Base-by-base conservation (phyloP, 2,888 invertebrate species). In the Leptogaster cylindrica region DNA sequence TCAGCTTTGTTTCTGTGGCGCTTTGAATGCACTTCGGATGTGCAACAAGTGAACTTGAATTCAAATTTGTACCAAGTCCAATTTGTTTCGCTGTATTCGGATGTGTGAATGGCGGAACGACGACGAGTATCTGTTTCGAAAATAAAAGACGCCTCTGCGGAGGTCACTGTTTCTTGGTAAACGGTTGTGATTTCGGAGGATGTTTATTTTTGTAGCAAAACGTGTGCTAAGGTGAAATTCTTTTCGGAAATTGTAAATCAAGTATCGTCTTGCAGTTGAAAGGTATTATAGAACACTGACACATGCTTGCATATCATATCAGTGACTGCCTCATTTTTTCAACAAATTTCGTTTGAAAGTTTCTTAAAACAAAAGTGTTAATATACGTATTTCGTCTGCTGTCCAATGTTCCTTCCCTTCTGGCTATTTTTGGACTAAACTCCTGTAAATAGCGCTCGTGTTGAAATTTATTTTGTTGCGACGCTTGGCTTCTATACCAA, bases 21-120 rank as follows among this genome's bases (percentile, higher is more conserved):
- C 31, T 55, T 55, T 55, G 1, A 3, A 31, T 33, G 4, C 12
- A 18, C 6, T 33, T 55, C 39, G 10, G 18, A 10, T 18, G 33
- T 52, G 52, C 20, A 36, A 52, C 27, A 10, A 16, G 55, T 55
- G 55, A 55, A 55, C 55, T 55, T 55, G 55, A 55, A 36, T 55
- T 23, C 14, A 33, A 20, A 14, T 52, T 33, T 33, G 14, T 52
- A 18, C 12, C 3, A 12, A 10, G 18, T 10, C n/a, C n/a, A n/a
- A n/a, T n/a, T n/a, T n/a, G n/a, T n/a, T n/a, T 14, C 27, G 28
- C 5, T 44, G n/a, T 61, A 61, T 16, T 12, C 28, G 27, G 16
- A 18, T 61, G 28, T 18, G 41, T 14, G 20, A 61, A 27, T 28
- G 10, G 14, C 28, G 41, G 61, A 44, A 44, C 44, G 41, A 44